Evolutionary conservation across 1,140 invertebrate species (phyloP), one percentile per base, ranked within the genome.

Genomic region (Theocolax elegans): DNA sequence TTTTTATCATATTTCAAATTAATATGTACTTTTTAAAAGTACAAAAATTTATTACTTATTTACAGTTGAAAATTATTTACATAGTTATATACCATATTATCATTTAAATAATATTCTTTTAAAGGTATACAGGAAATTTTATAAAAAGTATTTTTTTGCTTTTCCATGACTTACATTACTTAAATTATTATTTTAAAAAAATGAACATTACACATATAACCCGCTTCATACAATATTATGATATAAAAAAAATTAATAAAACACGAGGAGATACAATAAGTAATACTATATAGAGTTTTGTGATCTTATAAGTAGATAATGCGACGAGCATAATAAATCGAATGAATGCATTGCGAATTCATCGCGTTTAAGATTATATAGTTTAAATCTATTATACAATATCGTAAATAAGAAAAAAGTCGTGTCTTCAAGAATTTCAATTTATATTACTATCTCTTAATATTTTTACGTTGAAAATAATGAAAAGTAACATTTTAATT

Each of bases 291-390:
- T 42, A 23, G 21, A 42, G 35, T 59, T 59, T 42, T 59, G 38
- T n/a, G 35, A 59, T 42, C 4, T 42, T 3, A 25, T 15, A 42
- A 25, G 8, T 12, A 40, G 56, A 59, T 59, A 59, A 59, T 7
- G 19, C 21, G 2, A 15, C 35, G 13, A 56, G 53, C 53, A 56
- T 42, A 59, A 59, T 59, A 59, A 59, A 42, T 42, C 21, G n/a
- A 12, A 59, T 59, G 23, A 40, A 40, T 23, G 38, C 38, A 59
- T 42, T 42, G 35, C 19, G 9, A 59, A 59, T 59, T 59, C 56
- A 59, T 59, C 35, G 15, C 21, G 2, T 42, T 42, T 40, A 59
- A 59, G 21, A 40, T 59, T 42, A 21, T 42, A 42, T 3, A 42
- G 19, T 15, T 59, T 42, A 25, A 42, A 42, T 42, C 56, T 59